Evolutionary conservation across 2,888 invertebrate species (phyloP), one percentile per base, ranked within the genome.

Genomic region (Lordiphosa fenestrarum): DNA sequence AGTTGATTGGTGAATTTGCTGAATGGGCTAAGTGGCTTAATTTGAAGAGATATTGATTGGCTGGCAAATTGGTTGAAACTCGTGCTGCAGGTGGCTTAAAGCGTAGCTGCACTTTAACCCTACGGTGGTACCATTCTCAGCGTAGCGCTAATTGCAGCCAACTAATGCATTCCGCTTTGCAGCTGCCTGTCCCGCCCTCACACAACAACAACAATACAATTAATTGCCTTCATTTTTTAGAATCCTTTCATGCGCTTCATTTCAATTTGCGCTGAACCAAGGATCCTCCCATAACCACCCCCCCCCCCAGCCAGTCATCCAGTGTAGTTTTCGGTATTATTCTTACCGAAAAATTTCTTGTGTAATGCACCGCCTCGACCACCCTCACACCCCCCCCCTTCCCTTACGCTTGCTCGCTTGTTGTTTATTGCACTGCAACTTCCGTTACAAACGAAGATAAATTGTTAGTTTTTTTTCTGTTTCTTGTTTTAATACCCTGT

Each of bases 361-460:
- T 44, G 44, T 44, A 44, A 44, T 44, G 44, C 44, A 44, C 9
- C 10, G 13, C 44, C 15, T n/a, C 13, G 13, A 9, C 15, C 38
- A 19, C 19, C 6, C 49, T n/a, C 19, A 49, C 15, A 55, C 70
- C 58, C 39, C 15, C 2, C 15, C 46, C 54, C 53, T 55, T 50
- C 25, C 6, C 25, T 10, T 1, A 9, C 30, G 10, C 30, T 10
- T 10, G 9, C 30, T 30, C 70, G 66, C 60, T 39, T 65, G 84
- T 76, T 76, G 76, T 76, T 76, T 76, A 76, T 83, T 80, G 81
- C 81, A 73, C 60, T 76, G 76, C 84, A 78, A 77, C 78, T 84
- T 78, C 84, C 78, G 78, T 66, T 69, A 56, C 82, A 81, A 78
- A 78, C 78, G 78, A 78, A 78, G 78, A 78, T 78, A 84, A 77